Percentiles rank a stretch among this genome's conserved stretches.
These are phyloP conservation scores for Stomorhina lunata DNA, from an alignment of 2,888 invertebrate species.

Conservation along the genomic window DNA sequence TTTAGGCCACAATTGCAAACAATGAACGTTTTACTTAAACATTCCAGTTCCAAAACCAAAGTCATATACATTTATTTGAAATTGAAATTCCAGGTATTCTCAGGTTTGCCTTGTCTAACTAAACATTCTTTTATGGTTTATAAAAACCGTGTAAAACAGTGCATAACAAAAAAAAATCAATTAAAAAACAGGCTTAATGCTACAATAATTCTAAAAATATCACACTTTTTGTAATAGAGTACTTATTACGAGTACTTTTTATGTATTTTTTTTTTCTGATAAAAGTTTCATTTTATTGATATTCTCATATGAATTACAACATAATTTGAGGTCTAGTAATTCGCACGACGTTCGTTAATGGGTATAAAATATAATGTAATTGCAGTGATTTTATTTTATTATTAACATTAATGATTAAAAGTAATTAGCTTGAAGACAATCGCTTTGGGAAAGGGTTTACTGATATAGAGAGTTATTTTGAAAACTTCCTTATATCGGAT, in stretches of 20 bases:
- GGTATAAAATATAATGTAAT: not conserved
- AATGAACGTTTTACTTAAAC: too few relatives aligned
- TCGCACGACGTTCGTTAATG: not conserved
- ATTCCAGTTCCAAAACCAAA: too few relatives aligned
- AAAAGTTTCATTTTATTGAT: not conserved
- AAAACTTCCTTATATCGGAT: too few relatives aligned
- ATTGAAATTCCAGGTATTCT: not conserved
- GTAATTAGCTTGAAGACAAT: too few relatives aligned
- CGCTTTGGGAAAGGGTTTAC: too few relatives aligned
- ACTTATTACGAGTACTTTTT: too few relatives aligned
- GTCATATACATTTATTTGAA: not conserved
- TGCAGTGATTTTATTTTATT: too few relatives aligned
- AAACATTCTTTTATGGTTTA: not conserved
- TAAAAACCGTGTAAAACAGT: not conserved
- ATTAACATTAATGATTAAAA: too few relatives aligned
- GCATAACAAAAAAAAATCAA: not conserved
- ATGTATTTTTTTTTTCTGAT: not conserved
- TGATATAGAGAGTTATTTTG: too few relatives aligned
- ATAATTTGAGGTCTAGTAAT: conserved; percentile 18
- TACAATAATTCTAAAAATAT: not conserved
- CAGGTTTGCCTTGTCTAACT: not conserved
- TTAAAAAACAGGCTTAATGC: conserved; percentile 18
- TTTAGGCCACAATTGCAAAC: too few relatives aligned
- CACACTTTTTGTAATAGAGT: too few relatives aligned
- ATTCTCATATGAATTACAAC: not conserved